Conservation (phyloP, 2,797 vertebrate genomes). For the Lagocephalus sceleratus region DNA sequence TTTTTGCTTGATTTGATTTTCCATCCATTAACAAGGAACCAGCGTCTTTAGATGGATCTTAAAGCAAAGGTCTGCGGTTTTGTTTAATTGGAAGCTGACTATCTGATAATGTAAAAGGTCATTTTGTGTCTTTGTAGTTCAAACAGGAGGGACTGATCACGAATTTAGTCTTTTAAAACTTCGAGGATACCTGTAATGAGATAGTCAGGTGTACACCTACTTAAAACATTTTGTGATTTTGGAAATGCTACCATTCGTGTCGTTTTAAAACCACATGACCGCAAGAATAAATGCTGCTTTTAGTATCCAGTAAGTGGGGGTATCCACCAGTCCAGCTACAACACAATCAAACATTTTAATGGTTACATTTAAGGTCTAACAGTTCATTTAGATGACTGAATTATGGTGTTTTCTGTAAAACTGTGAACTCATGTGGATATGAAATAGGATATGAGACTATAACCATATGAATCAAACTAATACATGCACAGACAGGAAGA, state of each 20-base stretch:
- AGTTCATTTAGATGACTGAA: no score
- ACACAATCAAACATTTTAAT: no score
- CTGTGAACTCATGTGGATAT: slow-evolving; percentile 1
- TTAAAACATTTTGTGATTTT: neutral
- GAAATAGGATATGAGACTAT: neutral
- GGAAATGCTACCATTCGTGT: no score
- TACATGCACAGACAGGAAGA: neutral
- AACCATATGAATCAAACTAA: neutral
- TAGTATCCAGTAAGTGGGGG: no score
- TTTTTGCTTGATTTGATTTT: slow-evolving; percentile 3
- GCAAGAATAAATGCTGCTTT: no score
- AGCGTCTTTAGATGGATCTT: slow-evolving; percentile 5
- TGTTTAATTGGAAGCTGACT: neutral
- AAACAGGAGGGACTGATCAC: slow-evolving; percentile 4
- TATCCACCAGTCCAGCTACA: no score
- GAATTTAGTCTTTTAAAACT: slow-evolving; percentile 6
- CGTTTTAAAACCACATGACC: no score
- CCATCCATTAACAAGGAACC: slow-evolving; percentile 21
- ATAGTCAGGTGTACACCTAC: neutral
- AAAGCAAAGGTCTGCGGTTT: slow-evolving; percentile 14
- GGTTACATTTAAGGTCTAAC: no score
- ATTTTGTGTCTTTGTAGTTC: slow-evolving; percentile 1
- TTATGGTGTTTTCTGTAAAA: no score
- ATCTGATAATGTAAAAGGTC: slow-evolving; percentile 3
- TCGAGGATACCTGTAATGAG: slow-evolving; percentile 10